A percentile compares a stretch with the other conserved stretches of the same genome.
Evolutionary conservation across 2,888 invertebrate genomes (phyloP).

Genomic region (Tethea ocularis): DNA sequence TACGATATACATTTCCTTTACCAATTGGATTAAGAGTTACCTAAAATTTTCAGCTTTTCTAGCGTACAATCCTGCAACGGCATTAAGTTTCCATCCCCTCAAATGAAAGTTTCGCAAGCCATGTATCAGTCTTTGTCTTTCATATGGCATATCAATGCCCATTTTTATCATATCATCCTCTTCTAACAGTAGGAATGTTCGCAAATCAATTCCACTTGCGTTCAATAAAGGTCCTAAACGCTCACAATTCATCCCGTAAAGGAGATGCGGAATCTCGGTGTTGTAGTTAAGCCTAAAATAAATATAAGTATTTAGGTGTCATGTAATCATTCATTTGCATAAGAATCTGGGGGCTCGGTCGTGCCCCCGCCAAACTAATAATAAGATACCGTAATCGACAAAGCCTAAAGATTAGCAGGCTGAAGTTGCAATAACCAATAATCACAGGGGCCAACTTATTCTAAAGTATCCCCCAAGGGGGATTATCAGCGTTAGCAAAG

Average conservation of each 20-base stretch:
- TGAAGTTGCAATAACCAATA: too few species aligned
- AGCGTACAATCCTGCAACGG: slow-evolving; percentile 72
- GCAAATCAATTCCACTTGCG: slow-evolving; percentile 77
- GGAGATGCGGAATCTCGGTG: slow-evolving; percentile 80
- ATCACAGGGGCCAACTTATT: too few species aligned
- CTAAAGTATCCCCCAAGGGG: too few species aligned
- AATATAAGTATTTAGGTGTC: slow-evolving; percentile 6
- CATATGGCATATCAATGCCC: slow-evolving; percentile 84
- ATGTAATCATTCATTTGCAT: background rate
- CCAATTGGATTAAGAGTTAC: slow-evolving; percentile 40
- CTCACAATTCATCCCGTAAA: slow-evolving; percentile 85
- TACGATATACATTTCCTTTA: too few species aligned
- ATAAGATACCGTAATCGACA: too few species aligned
- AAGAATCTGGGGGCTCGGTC: background rate
- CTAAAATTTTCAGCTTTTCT: slow-evolving; percentile 67
- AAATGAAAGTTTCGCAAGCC: slow-evolving; percentile 84
- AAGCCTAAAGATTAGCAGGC: too few species aligned
- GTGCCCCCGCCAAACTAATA: too few species aligned
- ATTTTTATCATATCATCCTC: slow-evolving; percentile 82
- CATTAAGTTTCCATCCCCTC: slow-evolving; percentile 78
- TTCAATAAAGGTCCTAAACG: slow-evolving; percentile 71
- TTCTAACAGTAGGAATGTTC: slow-evolving; percentile 82
- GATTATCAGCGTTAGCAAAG: too few species aligned
- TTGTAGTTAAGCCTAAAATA: slow-evolving; percentile 75
- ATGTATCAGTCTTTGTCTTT: slow-evolving; percentile 80